These are phyloP conservation scores for Alethe castanea DNA, from an alignment of 2,113 vertebrate genomes.

Conservation along the genomic window DNA sequence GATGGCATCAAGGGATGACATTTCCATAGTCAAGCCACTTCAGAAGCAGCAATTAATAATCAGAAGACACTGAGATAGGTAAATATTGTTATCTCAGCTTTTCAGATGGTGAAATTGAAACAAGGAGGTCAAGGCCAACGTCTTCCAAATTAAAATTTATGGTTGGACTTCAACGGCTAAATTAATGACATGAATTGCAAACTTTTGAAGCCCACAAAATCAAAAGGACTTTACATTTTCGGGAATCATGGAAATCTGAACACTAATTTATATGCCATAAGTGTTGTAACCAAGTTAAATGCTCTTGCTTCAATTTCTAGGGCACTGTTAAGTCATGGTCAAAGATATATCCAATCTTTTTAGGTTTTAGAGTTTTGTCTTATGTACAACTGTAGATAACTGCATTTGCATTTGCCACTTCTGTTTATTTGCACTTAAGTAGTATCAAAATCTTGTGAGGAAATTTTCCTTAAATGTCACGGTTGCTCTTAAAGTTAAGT, in stretches of 20 bases:
- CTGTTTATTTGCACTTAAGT: not conserved
- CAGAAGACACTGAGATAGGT: not conserved
- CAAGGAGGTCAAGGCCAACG: not conserved
- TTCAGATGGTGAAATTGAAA: slow-evolving; percentile 18
- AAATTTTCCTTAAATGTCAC: not conserved
- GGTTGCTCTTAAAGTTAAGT: not conserved
- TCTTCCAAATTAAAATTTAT: slow-evolving; percentile 24
- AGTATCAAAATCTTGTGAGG: not conserved
- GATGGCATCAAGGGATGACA: not conserved
- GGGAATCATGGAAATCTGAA: not conserved
- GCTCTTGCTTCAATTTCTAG: not conserved
- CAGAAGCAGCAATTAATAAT: slow-evolving; percentile 7
- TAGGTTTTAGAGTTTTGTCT: not conserved
- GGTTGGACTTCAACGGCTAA: not conserved
- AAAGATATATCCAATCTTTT: not conserved
- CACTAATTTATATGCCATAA: not conserved
- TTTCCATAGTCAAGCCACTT: not conserved
- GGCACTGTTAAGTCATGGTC: not conserved
- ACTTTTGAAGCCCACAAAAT: not conserved
- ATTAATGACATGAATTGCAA: not conserved
- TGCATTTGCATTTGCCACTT: not conserved
- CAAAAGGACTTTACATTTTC: not conserved
- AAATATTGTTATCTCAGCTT: slow-evolving; percentile 32
- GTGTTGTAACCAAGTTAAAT: not conserved
- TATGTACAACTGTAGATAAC: not conserved